Evolutionary conservation across 2,888 invertebrate genomes (phyloP).

Genomic region (Euclidia mi): DNA sequence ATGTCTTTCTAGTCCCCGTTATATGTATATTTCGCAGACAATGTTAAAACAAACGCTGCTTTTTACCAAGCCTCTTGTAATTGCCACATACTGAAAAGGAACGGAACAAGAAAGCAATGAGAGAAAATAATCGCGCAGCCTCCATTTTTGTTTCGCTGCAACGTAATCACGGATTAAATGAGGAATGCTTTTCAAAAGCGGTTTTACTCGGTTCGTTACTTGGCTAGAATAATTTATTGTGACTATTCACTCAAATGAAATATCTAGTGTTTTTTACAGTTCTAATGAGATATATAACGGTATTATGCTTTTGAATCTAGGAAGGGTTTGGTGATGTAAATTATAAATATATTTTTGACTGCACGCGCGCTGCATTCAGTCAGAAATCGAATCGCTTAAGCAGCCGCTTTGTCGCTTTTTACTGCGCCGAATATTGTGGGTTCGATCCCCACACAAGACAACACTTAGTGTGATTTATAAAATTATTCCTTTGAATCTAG

Average conservation of each 20-base stretch:
- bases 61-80: constrained; percentile 10
- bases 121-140: constrained; percentile 45
- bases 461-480: no score
- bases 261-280: constrained; percentile 1
- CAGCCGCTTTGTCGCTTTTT: no score
- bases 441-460: no score
- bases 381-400: no score
- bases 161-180: constrained; percentile 61
- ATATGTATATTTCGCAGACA: constrained; percentile 1
- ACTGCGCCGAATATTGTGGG: no score
- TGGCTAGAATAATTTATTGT: constrained; percentile 30
- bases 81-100: constrained; percentile 20
- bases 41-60: constrained; percentile 8
- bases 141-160: constrained; percentile 56
- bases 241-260: constrained; percentile 26
- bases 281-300: not conserved
- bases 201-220: constrained; percentile 30
- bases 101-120: constrained; percentile 48
- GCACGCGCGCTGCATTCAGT: no score
- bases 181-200: constrained; percentile 58
- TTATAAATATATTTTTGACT: no score
- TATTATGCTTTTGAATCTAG: no score
- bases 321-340: no score
- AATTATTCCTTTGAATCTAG: no score
- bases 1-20: no score